A percentile compares a stretch with the other conserved stretches of the same genome.
Conservation (phyloP, 2,113 vertebrate genomes). For the Sebastes fasciatus region DNA sequence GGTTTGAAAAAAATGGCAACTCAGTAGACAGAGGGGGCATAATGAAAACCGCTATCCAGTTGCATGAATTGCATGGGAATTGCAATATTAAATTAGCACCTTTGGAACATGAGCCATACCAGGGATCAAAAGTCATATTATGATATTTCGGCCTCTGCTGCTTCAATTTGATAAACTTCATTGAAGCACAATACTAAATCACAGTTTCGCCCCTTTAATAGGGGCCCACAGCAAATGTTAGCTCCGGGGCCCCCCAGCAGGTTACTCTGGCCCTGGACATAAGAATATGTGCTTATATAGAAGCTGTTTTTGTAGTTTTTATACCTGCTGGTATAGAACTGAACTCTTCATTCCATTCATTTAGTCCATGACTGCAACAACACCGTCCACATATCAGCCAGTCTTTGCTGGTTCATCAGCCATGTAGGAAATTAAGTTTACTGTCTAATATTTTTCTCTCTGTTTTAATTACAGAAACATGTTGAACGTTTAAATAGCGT, state of each 20-base stretch:
- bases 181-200: background rate
- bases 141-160: background rate
- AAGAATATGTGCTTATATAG: no score
- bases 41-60: background rate
- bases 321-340: background rate
- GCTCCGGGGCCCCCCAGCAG: background rate
- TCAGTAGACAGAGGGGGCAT: background rate
- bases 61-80: background rate
- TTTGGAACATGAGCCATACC: background rate
- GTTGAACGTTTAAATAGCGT: conserved; percentile 78
- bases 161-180: background rate
- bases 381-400: no score
- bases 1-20: background rate
- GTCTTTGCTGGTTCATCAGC: background rate
- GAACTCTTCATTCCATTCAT: background rate
- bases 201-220: background rate
- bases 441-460: conserved; percentile 1
- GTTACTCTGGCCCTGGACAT: background rate
- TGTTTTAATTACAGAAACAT: conserved; percentile 71
- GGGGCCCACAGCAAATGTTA: background rate
- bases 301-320: no score
- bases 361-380: no score
- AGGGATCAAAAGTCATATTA: background rate
- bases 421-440: background rate
- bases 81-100: background rate